Conservation (phyloP, 2,888 invertebrate genomes). For the Melinaea menophilus region DNA sequence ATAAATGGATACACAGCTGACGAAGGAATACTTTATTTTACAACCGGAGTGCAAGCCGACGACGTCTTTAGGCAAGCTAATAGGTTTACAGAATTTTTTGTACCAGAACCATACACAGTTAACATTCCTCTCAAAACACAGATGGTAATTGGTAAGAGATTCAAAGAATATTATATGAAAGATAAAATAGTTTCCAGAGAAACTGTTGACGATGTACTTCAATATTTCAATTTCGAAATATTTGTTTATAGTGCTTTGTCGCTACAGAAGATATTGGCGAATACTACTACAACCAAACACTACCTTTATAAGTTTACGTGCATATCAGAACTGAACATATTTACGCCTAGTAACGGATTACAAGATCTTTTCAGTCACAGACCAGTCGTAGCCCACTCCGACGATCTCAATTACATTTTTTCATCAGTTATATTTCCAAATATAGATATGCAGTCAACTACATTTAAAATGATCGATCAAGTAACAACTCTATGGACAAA, state of each 20-base stretch:
- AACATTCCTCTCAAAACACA: slow-evolving; percentile 34
- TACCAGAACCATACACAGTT: slow-evolving; percentile 33
- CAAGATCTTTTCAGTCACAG: slow-evolving; percentile 35
- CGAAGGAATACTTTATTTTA: slow-evolving; percentile 76
- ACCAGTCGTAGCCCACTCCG: slow-evolving; percentile 48
- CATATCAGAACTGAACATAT: slow-evolving; percentile 47
- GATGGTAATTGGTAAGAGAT: slow-evolving; percentile 37
- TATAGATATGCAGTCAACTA: slow-evolving; percentile 38
- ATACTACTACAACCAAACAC: slow-evolving; percentile 32
- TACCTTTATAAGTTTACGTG: slow-evolving; percentile 50
- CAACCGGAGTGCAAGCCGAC: slow-evolving; percentile 35
- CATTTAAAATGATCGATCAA: slow-evolving; percentile 45
- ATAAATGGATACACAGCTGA: slow-evolving; percentile 84
- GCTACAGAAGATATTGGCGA: slow-evolving; percentile 37
- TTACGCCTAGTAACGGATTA: slow-evolving; percentile 33
- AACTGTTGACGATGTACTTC: slow-evolving; percentile 34
- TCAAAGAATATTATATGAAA: slow-evolving; percentile 38
- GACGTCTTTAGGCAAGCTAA: slow-evolving; percentile 31
- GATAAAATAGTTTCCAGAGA: slow-evolving; percentile 30
- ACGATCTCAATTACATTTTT: slow-evolving; percentile 57
- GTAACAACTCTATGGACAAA: slow-evolving; percentile 60
- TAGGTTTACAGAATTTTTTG: slow-evolving; percentile 34
- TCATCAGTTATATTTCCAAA: slow-evolving; percentile 39
- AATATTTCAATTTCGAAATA: slow-evolving; percentile 30
- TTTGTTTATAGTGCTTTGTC: slow-evolving; percentile 38